Percentiles rank a stretch among this genome's conserved stretches.
phyloP scores from a whole-genome alignment of 2,797 vertebrate genomes.

The Hoplostethus atlanticus region DNA sequence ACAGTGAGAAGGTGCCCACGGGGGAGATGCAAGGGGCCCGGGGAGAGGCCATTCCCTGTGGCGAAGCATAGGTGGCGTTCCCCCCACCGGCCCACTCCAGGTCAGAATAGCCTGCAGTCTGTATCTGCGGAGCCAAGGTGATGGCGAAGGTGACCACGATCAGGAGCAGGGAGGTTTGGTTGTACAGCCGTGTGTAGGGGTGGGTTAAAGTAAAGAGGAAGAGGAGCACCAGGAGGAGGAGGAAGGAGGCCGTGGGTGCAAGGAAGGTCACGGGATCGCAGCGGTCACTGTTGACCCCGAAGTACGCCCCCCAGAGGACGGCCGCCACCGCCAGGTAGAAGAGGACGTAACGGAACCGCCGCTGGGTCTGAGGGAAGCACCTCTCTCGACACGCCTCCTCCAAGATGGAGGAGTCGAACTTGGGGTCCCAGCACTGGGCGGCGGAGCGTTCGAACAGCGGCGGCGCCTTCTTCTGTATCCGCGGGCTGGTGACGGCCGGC shows the following conservation, averaged over 20 bases:
- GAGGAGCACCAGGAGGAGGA: slow-evolving; percentile 88
- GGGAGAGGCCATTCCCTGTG: slow-evolving; percentile 30
- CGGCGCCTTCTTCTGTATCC: slow-evolving; percentile 84
- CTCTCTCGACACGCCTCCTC: slow-evolving; percentile 96
- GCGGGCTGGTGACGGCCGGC: slow-evolving; percentile 71
- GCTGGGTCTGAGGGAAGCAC: slow-evolving; percentile 95
- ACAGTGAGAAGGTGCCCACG: slow-evolving; percentile 95
- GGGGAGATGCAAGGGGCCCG: slow-evolving; percentile 89
- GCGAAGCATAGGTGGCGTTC: slow-evolving; percentile 62
- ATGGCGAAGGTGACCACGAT: slow-evolving; percentile 90
- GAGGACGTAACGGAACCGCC: slow-evolving; percentile 95
- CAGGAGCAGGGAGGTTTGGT: slow-evolving; percentile 89
- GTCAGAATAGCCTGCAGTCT: slow-evolving; percentile 83
- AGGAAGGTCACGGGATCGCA: slow-evolving; percentile 85
- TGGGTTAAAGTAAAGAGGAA: slow-evolving; percentile 93
- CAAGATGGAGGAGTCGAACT: slow-evolving; percentile 94
- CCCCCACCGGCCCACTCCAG: slow-evolving; percentile 53
- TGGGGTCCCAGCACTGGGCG: slow-evolving; percentile 95
- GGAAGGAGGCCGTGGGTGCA: slow-evolving; percentile 88
- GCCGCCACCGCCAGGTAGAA: slow-evolving; percentile 92
- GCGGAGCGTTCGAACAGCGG: slow-evolving; percentile 96
- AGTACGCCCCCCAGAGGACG: slow-evolving; percentile 93
- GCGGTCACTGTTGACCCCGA: slow-evolving; percentile 85
- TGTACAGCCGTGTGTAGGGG: slow-evolving; percentile 88
- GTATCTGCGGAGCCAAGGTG: slow-evolving; percentile 92